Conservation (phyloP, 2,888 invertebrate species). For the Drosophila nr. fundita region DNA sequence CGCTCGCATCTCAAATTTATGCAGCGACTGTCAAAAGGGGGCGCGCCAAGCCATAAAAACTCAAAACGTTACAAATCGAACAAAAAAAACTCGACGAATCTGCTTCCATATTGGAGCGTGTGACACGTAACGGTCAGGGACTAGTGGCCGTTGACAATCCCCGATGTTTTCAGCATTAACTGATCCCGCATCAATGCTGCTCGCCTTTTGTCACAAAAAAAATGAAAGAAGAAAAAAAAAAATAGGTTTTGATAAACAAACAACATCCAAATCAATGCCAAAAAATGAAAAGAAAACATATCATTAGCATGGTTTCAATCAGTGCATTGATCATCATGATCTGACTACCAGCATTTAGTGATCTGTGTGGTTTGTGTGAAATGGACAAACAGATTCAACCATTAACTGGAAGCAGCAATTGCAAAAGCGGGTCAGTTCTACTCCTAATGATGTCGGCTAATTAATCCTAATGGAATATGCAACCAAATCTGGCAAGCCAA, state of each 20-base stretch:
- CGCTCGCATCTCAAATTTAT: slow-evolving; percentile 57
- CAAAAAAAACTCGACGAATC: slow-evolving; percentile 8
- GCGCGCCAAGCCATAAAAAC: slow-evolving; percentile 72
- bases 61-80: slow-evolving; percentile 58
- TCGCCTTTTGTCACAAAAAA: slow-evolving; percentile 52
- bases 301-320: slow-evolving; percentile 79
- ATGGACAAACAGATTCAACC: slow-evolving; percentile 1
- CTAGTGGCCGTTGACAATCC: slow-evolving; percentile 40
- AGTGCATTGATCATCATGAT: slow-evolving; percentile 70
- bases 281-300: slow-evolving; percentile 48
- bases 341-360: slow-evolving; percentile 69
- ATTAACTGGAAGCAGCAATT: slow-evolving; percentile 32
- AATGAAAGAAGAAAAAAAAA: slow-evolving; percentile 26
- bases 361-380: slow-evolving; percentile 31
- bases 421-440: slow-evolving; percentile 69
- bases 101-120: slow-evolving; percentile 51
- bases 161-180: slow-evolving; percentile 35
- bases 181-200: slow-evolving; percentile 67
- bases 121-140: slow-evolving; percentile 68
- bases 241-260: slow-evolving; percentile 41
- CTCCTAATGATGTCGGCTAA: slow-evolving; percentile 63
- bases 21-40: slow-evolving; percentile 56
- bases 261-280: slow-evolving; percentile 60
- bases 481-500: slow-evolving; percentile 1
- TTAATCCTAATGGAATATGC: slow-evolving; percentile 66